A percentile compares a stretch with the other conserved stretches of the same genome.
These are phyloP conservation scores for Galerucella pusilla DNA, from an alignment of 2,888 invertebrate genomes.

Conservation along the genomic window DNA sequence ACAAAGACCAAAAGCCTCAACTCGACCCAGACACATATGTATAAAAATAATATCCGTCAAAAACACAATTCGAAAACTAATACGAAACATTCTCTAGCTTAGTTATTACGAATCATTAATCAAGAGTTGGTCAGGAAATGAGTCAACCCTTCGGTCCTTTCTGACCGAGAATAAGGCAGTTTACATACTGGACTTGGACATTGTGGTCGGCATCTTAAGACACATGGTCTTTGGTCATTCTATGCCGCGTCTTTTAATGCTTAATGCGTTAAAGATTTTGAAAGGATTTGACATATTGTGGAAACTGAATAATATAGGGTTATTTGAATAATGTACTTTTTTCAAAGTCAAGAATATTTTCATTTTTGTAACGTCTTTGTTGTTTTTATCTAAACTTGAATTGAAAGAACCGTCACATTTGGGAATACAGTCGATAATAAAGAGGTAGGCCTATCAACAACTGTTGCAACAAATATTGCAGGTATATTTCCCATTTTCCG, in stretches of 20 bases:
- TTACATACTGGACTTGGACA: slow-evolving; percentile 59
- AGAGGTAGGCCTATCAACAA: no score
- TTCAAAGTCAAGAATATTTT: neutral
- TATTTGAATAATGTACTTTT: neutral
- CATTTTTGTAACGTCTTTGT: neutral
- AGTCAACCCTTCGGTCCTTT: slow-evolving; percentile 66
- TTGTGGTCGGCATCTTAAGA: slow-evolving; percentile 58
- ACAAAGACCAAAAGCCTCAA: slow-evolving; percentile 44
- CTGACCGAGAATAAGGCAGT: slow-evolving; percentile 57
- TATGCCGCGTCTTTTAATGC: slow-evolving; percentile 55
- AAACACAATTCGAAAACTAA: slow-evolving; percentile 56
- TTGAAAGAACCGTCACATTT: no score
- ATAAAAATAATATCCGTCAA: slow-evolving; percentile 54
- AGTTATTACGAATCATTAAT: slow-evolving; percentile 67
- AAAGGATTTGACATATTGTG: slow-evolving; percentile 37
- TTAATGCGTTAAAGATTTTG: slow-evolving; percentile 57
- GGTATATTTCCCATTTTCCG: no score
- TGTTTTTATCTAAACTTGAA: no score
- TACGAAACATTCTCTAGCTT: slow-evolving; percentile 52
- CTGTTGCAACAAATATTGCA: no score
- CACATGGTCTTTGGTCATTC: slow-evolving; percentile 57
- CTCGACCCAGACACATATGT: slow-evolving; percentile 40
- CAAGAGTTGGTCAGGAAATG: slow-evolving; percentile 66
- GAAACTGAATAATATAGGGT: neutral
- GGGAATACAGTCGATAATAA: no score